Percentiles rank a stretch among this genome's conserved stretches.
phyloP scores from a whole-genome alignment of 2,888 invertebrate species.

The Gymnoscelis rufifasciata region DNA sequence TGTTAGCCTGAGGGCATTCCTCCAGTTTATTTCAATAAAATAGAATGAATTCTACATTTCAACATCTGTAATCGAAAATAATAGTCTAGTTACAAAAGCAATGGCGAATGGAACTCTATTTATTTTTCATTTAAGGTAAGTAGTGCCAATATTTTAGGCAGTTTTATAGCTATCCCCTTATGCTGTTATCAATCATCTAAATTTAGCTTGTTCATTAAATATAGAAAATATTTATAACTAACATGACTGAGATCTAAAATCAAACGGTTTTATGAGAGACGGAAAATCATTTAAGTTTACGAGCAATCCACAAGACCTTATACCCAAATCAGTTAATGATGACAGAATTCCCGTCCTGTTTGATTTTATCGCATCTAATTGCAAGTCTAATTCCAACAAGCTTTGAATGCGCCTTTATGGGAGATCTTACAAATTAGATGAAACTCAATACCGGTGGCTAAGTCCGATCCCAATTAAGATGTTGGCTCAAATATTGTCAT shows the following conservation, averaged over 20 bases:
- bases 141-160: too few relatives aligned
- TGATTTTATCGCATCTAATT: slow-evolving; percentile 47
- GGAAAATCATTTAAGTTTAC: slow-evolving; percentile 11
- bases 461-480: slow-evolving; percentile 17
- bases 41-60: too few relatives aligned
- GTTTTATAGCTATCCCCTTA: too few relatives aligned
- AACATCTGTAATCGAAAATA: too few relatives aligned
- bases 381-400: slow-evolving; percentile 40
- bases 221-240: not conserved
- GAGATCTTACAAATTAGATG: slow-evolving; percentile 35
- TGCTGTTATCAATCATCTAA: too few relatives aligned
- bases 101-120: too few relatives aligned
- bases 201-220: too few relatives aligned
- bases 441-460: slow-evolving; percentile 20
- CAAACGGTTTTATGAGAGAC: slow-evolving; percentile 10
- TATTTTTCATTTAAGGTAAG: too few relatives aligned
- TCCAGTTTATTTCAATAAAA: too few relatives aligned
- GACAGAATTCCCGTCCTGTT: slow-evolving; percentile 33
- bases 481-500: not conserved
- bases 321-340: slow-evolving; percentile 19
- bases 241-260: not conserved
- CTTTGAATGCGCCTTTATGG: slow-evolving; percentile 38
- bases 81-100: too few relatives aligned
- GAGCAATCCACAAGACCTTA: slow-evolving; percentile 12
- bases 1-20: too few relatives aligned